Conservation (phyloP, 2,888 invertebrate genomes). For the Pocota personata region DNA sequence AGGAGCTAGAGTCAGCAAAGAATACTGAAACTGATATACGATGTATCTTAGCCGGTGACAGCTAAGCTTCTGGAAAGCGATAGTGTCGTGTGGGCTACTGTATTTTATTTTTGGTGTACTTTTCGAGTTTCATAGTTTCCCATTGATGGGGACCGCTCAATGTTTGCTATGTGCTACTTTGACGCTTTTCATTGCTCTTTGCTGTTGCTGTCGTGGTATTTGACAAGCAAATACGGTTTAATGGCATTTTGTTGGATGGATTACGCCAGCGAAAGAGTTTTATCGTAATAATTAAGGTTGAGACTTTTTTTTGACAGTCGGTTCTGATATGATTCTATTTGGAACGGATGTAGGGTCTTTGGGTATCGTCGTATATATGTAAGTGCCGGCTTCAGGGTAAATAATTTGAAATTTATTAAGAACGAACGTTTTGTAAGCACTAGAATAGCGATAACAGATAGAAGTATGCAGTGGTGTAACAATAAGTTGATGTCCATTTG, state of each 20-base stretch:
- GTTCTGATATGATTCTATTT: not conserved
- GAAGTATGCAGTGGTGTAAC: no score
- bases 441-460: no score
- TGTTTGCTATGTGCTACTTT: slow-evolving; percentile 11
- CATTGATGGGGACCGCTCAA: not conserved
- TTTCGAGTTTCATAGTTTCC: not conserved
- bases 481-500: no score
- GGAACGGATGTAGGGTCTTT: slow-evolving; percentile 32
- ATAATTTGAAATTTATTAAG: no score
- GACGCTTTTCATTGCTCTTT: not conserved
- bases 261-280: slow-evolving; percentile 37
- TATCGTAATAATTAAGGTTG: slow-evolving; percentile 21
- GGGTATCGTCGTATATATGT: slow-evolving; percentile 5
- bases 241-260: slow-evolving; percentile 34
- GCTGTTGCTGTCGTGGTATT: not conserved
- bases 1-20: slow-evolving; percentile 3
- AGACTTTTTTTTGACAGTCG: slow-evolving; percentile 14
- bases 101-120: not conserved
- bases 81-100: slow-evolving; percentile 14
- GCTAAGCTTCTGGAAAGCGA: slow-evolving; percentile 46
- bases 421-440: no score
- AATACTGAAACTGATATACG: slow-evolving; percentile 27
- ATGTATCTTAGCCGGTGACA: slow-evolving; percentile 26
- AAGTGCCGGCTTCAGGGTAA: no score
- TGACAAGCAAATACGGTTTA: slow-evolving; percentile 34